Base-by-base conservation (phyloP, 2,888 invertebrate species). In the Cordilura impudica region DNA sequence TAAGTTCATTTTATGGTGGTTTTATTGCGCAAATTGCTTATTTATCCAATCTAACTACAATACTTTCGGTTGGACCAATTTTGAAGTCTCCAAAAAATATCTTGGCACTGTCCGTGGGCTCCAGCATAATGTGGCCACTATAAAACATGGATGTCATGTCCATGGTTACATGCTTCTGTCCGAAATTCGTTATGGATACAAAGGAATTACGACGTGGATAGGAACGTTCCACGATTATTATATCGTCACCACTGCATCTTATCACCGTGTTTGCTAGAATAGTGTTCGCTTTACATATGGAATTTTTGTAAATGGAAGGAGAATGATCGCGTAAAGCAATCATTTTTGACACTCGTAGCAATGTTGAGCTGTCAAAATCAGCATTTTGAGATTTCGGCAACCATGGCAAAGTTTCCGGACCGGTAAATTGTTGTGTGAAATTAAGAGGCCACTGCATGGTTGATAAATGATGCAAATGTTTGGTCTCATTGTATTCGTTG, bases 151-250 rank as follows among this genome's bases (percentile, higher is more conserved):
- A 92, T 0, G 95, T 94, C 71, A 96, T 90, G 89, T 96, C 95
- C 63, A 93, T 93, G 1, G 91, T 91, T 43, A 93, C 92, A 16
- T 91, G 89, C 7, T 87, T 87, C 43, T 87, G 90, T 0, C 94
- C 94, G 2, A 95, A 91, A 90, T 96, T 96, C 1, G 93, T 93
- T 0, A 96, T 92, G 76, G 94, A 93, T 0, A 95, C 94, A 85
- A 94, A 95, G 0, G 95, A 93, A 85, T 95, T 94, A 73, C 95
- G 91, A 14, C 96, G 91, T 0, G 96, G 96, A 88, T 94, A 96
- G 92, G 94, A 94, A 53, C 96, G 91, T 86, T 96, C 95, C 56
- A 94, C 89, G 16, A 95, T 92, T 2, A 96, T 90, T 53, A 96
- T 91, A 84, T 94, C 92, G 51, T 93, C 91, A 43, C 91, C 91